Evolutionary conservation across 2,888 invertebrate species (phyloP), one percentile per base, ranked within the genome.

Genomic region (Megastigmus dorsalis): DNA sequence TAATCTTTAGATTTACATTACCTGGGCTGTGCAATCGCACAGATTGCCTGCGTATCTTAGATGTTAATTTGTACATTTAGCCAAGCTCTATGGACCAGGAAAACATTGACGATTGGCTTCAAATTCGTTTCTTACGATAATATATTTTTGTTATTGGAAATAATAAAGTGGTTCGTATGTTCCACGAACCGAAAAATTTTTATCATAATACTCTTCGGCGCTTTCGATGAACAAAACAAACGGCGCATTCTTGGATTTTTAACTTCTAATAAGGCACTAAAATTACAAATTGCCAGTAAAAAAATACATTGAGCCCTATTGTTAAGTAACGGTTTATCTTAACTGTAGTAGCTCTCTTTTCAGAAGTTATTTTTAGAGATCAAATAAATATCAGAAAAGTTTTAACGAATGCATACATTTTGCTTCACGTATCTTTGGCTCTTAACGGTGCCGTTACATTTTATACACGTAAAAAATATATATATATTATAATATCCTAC

Each of bases 101-200:
- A 72, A 73, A 77, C 78, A 79, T 78, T 78, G 78, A 82, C 76
- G 77, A 79, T 79, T 80, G 80, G 81, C 81, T 82, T 82, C 68
- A 79, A 81, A 82, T 84, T 82, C 78, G 79, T 82, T 83, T 83
- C 80, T 80, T 80, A 82, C 81, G 74, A 84, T 81, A 80, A 83
- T 83, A 83, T 84, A 84, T 84, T 84, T 84, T 84, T 84, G 82
- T 84, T 83, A 84, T 82, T 82, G 80, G 80, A 83, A 82, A 79
- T 82, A 83, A 83, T 83, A 82, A 78, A 80, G 73, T 79, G 77
- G 77, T 72, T 79, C 52, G 76, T 73, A 77, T 54, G 70, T 63
- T 67, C 62, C 55, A 76, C 65, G 70, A 74, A 71, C 50, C 18
- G 41, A 69, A 18, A 69, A 70, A 66, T 74, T 76, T 74, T 74